Evolutionary conservation across 2,113 vertebrate species (phyloP).

Genomic region (Oostethus manadensis): DNA sequence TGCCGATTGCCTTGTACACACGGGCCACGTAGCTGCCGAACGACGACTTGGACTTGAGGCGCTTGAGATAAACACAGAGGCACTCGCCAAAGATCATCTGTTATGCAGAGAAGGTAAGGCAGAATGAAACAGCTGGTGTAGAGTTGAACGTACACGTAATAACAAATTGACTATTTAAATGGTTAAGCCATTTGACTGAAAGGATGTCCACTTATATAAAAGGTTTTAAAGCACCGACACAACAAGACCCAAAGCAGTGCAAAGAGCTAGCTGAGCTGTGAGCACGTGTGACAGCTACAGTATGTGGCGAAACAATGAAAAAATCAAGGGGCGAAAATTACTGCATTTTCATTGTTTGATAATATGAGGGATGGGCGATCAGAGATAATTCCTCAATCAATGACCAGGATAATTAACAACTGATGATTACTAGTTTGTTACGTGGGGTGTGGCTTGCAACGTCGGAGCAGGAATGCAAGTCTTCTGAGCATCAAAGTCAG

Average conservation of each 20-base stretch:
- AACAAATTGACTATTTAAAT: neutral
- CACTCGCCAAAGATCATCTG: slow-evolving; percentile 92
- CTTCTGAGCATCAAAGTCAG: too few species aligned
- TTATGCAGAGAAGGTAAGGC: slow-evolving; percentile 37
- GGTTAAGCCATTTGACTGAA: neutral
- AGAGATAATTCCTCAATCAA: too few species aligned
- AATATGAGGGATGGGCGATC: too few species aligned
- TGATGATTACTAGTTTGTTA: too few species aligned
- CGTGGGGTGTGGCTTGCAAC: too few species aligned
- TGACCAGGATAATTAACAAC: too few species aligned
- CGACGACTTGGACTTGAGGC: slow-evolving; percentile 86
- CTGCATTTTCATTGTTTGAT: too few species aligned
- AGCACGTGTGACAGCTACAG: too few species aligned
- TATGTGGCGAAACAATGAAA: too few species aligned
- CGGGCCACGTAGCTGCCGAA: slow-evolving; percentile 85
- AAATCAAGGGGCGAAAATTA: too few species aligned
- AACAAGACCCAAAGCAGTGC: neutral
- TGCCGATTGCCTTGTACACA: slow-evolving; percentile 89
- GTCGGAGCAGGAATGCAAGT: too few species aligned
- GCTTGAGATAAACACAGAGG: slow-evolving; percentile 81
- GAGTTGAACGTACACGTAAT: too few species aligned
- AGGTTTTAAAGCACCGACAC: neutral
- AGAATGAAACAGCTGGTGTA: neutral
- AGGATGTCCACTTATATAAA: slow-evolving; percentile 10
- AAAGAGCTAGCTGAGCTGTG: neutral